Percentiles rank a stretch among this genome's conserved stretches.
Conservation (phyloP, 2,888 invertebrate species). For the Stegana nigrithorax region DNA sequence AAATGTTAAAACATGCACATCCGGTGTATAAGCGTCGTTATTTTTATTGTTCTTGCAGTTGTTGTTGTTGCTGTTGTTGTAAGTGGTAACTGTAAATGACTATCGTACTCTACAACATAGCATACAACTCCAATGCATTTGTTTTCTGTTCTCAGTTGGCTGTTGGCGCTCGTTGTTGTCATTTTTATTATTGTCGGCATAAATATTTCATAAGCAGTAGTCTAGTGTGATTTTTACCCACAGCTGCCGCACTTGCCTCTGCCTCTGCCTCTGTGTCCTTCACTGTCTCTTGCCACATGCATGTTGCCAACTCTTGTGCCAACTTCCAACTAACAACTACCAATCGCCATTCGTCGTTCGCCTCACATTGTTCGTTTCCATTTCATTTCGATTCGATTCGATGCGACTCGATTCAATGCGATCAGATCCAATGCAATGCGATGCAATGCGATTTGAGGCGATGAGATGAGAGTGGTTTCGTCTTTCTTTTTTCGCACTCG, state of each 20-base stretch:
- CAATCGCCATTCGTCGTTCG: conserved; percentile 18
- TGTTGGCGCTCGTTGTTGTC: background rate
- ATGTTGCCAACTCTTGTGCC: too few relatives aligned
- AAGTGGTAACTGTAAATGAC: too few relatives aligned
- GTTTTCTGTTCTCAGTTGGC: background rate
- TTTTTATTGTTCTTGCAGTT: conserved; percentile 11
- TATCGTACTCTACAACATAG: too few relatives aligned
- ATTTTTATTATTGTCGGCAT: conserved; percentile 30
- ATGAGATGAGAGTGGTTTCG: too few relatives aligned
- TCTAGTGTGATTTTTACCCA: background rate
- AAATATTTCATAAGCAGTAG: conserved; percentile 34
- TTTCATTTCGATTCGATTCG: too few relatives aligned
- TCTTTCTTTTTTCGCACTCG: conserved; percentile 5
- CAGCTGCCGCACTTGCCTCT: background rate
- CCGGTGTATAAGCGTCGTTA: conserved; percentile 18
- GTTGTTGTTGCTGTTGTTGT: conserved; percentile 14
- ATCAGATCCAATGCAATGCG: too few relatives aligned
- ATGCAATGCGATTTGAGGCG: too few relatives aligned
- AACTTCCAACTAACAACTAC: conserved; percentile 14
- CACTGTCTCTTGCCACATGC: too few relatives aligned
- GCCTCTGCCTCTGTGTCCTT: background rate
- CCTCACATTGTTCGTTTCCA: conserved; percentile 18
- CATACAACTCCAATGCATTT: too few relatives aligned
- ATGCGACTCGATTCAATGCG: too few relatives aligned
- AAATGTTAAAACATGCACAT: conserved; percentile 27